Percentiles rank a stretch among this genome's conserved stretches.
Evolutionary conservation across 1,140 invertebrate species (phyloP).

Genomic region (Drosophila melanogaster): DNA sequence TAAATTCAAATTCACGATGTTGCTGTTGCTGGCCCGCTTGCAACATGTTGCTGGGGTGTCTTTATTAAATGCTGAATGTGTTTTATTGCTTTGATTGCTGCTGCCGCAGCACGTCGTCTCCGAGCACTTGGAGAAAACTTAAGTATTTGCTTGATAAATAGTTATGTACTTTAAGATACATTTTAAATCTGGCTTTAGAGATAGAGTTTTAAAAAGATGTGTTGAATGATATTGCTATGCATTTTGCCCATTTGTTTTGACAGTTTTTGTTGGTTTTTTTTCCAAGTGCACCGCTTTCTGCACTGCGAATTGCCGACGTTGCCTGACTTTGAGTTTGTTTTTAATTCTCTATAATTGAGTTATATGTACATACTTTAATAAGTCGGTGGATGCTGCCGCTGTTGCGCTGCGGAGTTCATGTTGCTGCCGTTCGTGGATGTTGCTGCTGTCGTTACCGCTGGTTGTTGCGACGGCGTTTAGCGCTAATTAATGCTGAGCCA

Average conservation of each 20-base stretch:
- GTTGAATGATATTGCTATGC: too few relatives aligned
- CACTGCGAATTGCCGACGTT: slow-evolving; percentile 73
- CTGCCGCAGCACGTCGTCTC: slow-evolving; percentile 27
- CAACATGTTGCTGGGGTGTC: slow-evolving; percentile 55
- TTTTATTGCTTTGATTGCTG: slow-evolving; percentile 81
- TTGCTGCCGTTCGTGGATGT: slow-evolving; percentile 26
- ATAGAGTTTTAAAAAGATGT: too few relatives aligned
- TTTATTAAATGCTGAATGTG: slow-evolving; percentile 75
- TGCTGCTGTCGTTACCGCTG: slow-evolving; percentile 31
- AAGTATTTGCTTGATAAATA: not conserved
- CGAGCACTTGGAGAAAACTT: not conserved
- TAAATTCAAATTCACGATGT: slow-evolving; percentile 43
- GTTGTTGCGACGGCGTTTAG: slow-evolving; percentile 63
- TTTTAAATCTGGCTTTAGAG: too few relatives aligned
- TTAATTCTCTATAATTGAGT: slow-evolving; percentile 81
- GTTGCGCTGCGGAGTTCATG: slow-evolving; percentile 40
- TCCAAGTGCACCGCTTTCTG: slow-evolving; percentile 51
- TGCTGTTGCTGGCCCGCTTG: slow-evolving; percentile 24
- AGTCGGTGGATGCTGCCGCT: slow-evolving; percentile 72
- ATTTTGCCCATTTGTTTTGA: too few relatives aligned
- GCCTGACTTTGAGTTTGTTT: slow-evolving; percentile 71
- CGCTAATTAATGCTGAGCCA: slow-evolving; percentile 79
- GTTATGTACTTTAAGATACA: not conserved
- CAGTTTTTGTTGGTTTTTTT: not conserved
- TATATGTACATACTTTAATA: slow-evolving; percentile 81